Evolutionary conservation across 1,140 invertebrate species (phyloP).

Genomic region (Drosophila virilis): DNA sequence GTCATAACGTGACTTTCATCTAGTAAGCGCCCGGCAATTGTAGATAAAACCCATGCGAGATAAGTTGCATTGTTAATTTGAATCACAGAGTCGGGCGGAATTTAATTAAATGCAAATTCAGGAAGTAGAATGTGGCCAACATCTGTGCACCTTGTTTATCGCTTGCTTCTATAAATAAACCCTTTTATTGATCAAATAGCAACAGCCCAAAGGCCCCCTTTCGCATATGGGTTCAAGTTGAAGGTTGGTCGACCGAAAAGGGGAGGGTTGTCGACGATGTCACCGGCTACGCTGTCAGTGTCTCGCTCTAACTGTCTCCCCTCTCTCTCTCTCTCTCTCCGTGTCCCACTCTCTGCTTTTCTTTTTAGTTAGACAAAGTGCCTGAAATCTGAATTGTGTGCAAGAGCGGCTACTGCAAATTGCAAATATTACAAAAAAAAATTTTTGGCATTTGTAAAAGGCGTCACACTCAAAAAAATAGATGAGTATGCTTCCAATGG

Average conservation of each 20-base stretch:
- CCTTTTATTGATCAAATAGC: conserved; percentile 26
- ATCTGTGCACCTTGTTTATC: conserved; percentile 2
- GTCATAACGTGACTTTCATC: conserved; percentile 14
- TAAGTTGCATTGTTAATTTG: not conserved
- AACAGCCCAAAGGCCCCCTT: not conserved
- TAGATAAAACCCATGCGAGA: conserved; percentile 3
- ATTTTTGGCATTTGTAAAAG: too few species aligned
- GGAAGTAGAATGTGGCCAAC: not conserved
- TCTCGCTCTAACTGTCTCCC: not conserved
- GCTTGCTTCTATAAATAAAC: conserved; percentile 29
- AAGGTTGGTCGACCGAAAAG: not conserved
- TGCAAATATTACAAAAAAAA: too few species aligned
- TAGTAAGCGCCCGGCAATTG: not conserved
- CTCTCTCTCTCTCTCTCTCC: not conserved
- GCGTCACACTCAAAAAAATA: too few species aligned
- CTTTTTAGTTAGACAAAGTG: conserved; percentile 19
- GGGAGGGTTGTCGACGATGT: not conserved
- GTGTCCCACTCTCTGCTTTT: not conserved
- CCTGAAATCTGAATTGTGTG: not conserved
- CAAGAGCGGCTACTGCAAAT: not conserved
- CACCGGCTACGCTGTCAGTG: not conserved
- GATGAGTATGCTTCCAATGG: too few species aligned
- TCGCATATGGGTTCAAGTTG: not conserved
- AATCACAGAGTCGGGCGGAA: not conserved
- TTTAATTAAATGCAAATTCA: conserved; percentile 13